Evolutionary conservation across 2,888 invertebrate genomes (phyloP).

Genomic region (Volucella bombylans): DNA sequence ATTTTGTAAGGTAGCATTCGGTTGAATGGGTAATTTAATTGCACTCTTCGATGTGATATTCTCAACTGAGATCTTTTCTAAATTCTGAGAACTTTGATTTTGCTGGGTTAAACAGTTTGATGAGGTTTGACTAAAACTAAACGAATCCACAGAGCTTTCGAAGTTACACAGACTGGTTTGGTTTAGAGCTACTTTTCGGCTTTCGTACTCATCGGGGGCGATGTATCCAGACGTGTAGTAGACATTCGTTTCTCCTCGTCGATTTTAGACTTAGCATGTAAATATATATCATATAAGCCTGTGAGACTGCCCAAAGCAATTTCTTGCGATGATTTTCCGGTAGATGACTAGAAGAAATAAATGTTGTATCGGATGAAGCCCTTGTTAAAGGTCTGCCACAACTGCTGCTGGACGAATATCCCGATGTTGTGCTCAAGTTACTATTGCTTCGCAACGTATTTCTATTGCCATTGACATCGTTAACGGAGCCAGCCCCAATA

Average conservation of each 20-base stretch:
- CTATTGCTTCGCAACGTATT: constrained; percentile 74
- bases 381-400: constrained; percentile 67
- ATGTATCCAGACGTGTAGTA: constrained; percentile 80
- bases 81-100: constrained; percentile 39
- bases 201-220: constrained; percentile 80
- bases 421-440: constrained; percentile 31
- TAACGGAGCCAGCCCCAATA: constrained; percentile 80
- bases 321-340: constrained; percentile 84
- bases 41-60: constrained; percentile 42
- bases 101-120: constrained; percentile 50
- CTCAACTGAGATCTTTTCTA: constrained; percentile 37
- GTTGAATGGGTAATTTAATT: constrained; percentile 76
- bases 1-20: constrained; percentile 78
- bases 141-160: constrained; percentile 79
- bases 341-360: constrained; percentile 74
- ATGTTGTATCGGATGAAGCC: constrained; percentile 72
- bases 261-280: constrained; percentile 78
- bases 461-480: constrained; percentile 45
- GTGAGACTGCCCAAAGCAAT: constrained; percentile 91
- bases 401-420: constrained; percentile 1
- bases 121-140: constrained; percentile 76
- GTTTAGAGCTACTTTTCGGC: constrained; percentile 76
- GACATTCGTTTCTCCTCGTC: constrained; percentile 77
- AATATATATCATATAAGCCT: constrained; percentile 87
- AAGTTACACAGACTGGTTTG: constrained; percentile 75